These are phyloP conservation scores for Torymus aiolomorphi DNA, from an alignment of 2,888 invertebrate species.

Conservation along the genomic window DNA sequence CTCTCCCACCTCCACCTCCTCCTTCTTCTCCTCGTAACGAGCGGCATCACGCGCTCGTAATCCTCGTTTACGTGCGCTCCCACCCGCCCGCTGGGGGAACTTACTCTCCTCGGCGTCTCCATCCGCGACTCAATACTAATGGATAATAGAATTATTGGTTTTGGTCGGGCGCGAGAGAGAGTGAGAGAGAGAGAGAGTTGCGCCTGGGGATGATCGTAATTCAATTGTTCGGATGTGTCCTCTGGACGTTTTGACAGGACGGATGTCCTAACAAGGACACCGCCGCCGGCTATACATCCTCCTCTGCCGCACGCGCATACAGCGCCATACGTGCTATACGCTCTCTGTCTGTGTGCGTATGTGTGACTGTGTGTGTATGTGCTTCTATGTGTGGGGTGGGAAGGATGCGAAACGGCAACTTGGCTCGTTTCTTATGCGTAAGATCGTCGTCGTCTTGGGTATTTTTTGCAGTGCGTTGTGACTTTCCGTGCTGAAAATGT, in stretches of 20 bases:
- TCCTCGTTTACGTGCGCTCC: constrained; percentile 25
- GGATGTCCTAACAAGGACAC: constrained; percentile 74
- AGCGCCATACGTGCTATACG: constrained; percentile 27
- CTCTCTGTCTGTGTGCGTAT: not conserved
- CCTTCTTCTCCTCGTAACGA: not conserved
- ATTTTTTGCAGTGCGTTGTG: no score
- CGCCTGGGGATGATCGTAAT: constrained; percentile 75
- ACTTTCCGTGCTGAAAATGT: no score
- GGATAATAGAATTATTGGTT: constrained; percentile 76
- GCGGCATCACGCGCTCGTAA: constrained; percentile 12
- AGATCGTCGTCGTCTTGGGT: no score
- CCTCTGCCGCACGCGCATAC: not conserved
- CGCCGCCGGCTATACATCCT: constrained; percentile 69
- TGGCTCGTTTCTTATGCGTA: not conserved
- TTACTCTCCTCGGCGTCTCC: constrained; percentile 4
- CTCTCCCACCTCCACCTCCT: no score
- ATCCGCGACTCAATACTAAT: constrained; percentile 74
- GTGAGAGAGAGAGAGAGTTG: constrained; percentile 34
- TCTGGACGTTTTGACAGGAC: constrained; percentile 76
- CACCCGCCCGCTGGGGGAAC: not conserved
- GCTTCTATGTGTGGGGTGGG: not conserved
- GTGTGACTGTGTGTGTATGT: not conserved
- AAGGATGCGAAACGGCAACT: constrained; percentile 17
- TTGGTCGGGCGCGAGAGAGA: constrained; percentile 63
- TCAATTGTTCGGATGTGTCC: constrained; percentile 75